Conservation (phyloP, 2,888 invertebrate genomes). For the Leptura quadrifasciata region DNA sequence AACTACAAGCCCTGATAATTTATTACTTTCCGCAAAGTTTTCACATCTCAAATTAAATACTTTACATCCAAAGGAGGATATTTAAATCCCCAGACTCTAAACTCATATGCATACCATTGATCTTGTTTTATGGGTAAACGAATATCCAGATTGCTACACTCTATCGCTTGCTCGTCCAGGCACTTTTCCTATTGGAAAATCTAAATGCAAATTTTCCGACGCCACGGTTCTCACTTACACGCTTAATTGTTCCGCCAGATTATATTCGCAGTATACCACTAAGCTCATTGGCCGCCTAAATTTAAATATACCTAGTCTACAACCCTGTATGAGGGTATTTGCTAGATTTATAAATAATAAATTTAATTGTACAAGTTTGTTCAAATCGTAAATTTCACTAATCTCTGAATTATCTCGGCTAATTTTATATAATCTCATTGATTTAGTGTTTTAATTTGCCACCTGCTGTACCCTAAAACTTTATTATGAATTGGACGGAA, state of each 20-base stretch:
- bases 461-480: conserved; percentile 50
- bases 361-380: conserved; percentile 48
- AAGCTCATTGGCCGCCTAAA: conserved; percentile 23
- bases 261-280: conserved; percentile 27
- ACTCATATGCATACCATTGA: conserved; percentile 70
- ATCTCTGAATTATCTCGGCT: conserved; percentile 52
- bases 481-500: conserved; percentile 46
- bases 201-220: conserved; percentile 62
- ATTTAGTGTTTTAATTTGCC: conserved; percentile 58
- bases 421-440: conserved; percentile 57
- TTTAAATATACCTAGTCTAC: conserved; percentile 26
- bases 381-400: conserved; percentile 50
- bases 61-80: conserved; percentile 61
- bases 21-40: conserved; percentile 61
- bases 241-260: conserved; percentile 53
- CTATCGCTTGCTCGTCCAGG: conserved; percentile 41
- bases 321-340: conserved; percentile 3
- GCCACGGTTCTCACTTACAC: conserved; percentile 49
- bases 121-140: conserved; percentile 66
- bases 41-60: conserved; percentile 63
- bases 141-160: conserved; percentile 63
- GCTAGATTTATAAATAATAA: conserved; percentile 51
- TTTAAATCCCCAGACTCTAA: conserved; percentile 57
- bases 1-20: conserved; percentile 57
- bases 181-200: conserved; percentile 64